phyloP scores from a whole-genome alignment of 1,140 invertebrate genomes.

The Leptestheria dahalacensis region DNA sequence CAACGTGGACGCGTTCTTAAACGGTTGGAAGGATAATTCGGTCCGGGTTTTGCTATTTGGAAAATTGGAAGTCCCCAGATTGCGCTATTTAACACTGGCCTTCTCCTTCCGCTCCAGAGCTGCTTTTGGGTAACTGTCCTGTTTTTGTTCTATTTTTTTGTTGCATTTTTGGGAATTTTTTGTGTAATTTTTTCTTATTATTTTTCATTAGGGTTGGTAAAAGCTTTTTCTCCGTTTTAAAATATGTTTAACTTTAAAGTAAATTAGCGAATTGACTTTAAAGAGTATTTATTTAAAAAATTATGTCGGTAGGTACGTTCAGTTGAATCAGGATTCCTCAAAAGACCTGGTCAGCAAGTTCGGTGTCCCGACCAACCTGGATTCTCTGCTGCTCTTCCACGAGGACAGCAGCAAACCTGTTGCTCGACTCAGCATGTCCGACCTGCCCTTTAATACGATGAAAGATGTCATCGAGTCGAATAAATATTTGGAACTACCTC shows the following conservation, averaged over 20 bases:
- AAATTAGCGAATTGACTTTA: neutral
- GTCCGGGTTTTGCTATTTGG: conserved; percentile 80
- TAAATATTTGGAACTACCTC: conserved; percentile 70
- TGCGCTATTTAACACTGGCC: conserved; percentile 75
- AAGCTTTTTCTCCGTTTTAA: neutral
- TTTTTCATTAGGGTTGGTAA: too few species aligned
- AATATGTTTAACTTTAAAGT: neutral
- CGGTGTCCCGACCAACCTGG: conserved; percentile 56
- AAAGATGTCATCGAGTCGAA: conserved; percentile 76
- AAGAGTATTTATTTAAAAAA: neutral
- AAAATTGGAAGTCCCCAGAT: conserved; percentile 49
- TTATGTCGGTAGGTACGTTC: conserved; percentile 36
- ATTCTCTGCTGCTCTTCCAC: conserved; percentile 79
- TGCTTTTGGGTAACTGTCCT: conserved; percentile 59
- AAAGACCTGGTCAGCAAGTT: conserved; percentile 46
- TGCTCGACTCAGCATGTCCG: conserved; percentile 68
- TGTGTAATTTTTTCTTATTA: too few species aligned
- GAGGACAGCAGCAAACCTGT: conserved; percentile 66
- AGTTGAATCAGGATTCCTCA: conserved; percentile 38
- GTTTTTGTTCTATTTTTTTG: too few species aligned
- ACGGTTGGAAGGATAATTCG: conserved; percentile 78
- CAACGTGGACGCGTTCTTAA: conserved; percentile 61
- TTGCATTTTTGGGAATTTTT: too few species aligned
- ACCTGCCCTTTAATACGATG: conserved; percentile 71
- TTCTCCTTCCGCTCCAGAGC: conserved; percentile 69